A percentile compares a stretch with the other conserved stretches of the same genome.
Evolutionary conservation across 1,140 invertebrate genomes (phyloP).

Genomic region (Drosophila yakuba): DNA sequence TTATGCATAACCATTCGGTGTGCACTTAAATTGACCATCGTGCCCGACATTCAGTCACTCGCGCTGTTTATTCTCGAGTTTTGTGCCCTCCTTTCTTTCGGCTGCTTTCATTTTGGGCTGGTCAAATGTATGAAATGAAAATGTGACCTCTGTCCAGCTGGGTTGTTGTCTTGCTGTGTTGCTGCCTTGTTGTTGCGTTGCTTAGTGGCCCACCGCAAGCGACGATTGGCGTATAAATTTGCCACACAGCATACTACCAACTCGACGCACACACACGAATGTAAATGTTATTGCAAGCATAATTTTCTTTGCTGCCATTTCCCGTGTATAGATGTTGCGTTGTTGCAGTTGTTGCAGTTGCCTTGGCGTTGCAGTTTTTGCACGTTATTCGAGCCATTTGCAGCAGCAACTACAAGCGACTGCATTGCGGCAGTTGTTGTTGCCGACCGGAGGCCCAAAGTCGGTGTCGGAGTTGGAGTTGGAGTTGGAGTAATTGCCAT

Average conservation of each 20-base stretch:
- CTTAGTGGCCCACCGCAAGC: slow-evolving; percentile 35
- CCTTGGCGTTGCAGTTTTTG: slow-evolving; percentile 69
- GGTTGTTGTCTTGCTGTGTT: not conserved
- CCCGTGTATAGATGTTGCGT: slow-evolving; percentile 51
- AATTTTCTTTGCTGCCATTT: slow-evolving; percentile 69
- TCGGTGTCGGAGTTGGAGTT: slow-evolving; percentile 25
- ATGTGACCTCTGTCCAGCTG: slow-evolving; percentile 52
- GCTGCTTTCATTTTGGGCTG: slow-evolving; percentile 41
- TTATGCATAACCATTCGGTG: slow-evolving; percentile 8
- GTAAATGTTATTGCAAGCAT: slow-evolving; percentile 82
- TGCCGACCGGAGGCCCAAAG: slow-evolving; percentile 38
- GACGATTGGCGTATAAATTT: slow-evolving; percentile 72
- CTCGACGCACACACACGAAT: slow-evolving; percentile 27
- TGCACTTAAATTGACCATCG: slow-evolving; percentile 34
- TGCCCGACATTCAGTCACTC: slow-evolving; percentile 5
- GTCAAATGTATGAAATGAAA: slow-evolving; percentile 53
- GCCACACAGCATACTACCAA: slow-evolving; percentile 25
- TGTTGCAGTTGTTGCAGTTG: slow-evolving; percentile 18
- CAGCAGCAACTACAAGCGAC: slow-evolving; percentile 77
- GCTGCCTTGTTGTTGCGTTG: not conserved
- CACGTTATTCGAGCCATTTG: slow-evolving; percentile 81
- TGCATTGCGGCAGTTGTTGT: slow-evolving; percentile 77
- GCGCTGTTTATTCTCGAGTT: slow-evolving; percentile 19
- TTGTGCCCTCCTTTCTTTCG: slow-evolving; percentile 39
- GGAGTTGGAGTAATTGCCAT: slow-evolving; percentile 70